A percentile compares a stretch with the other conserved stretches of the same genome.
These are phyloP conservation scores for Sebastes elongatus DNA, from an alignment of 2,797 vertebrate species.

Conservation along the genomic window DNA sequence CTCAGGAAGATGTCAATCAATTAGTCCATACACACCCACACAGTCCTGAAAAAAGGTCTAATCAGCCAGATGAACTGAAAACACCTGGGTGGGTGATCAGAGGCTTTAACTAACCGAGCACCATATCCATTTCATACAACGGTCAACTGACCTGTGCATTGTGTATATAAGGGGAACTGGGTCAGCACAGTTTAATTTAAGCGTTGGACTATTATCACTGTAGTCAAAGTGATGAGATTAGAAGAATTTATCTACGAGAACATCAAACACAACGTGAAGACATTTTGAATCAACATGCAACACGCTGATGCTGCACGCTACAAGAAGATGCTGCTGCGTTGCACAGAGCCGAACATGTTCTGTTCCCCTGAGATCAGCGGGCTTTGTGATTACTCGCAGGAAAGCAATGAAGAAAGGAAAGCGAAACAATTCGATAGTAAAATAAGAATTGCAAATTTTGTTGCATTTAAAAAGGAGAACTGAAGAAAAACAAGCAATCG, in stretches of 20 bases:
- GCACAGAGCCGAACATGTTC: conserved; percentile 1
- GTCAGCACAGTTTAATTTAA: not conserved
- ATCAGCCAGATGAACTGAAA: no score
- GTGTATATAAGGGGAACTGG: not conserved
- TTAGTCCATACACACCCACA: no score
- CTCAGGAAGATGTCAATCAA: no score
- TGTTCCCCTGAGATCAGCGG: not conserved
- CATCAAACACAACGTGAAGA: not conserved
- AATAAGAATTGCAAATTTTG: conserved; percentile 35
- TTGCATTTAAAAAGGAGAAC: not conserved
- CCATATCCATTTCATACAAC: not conserved
- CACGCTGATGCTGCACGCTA: not conserved
- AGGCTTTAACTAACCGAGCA: not conserved
- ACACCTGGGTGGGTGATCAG: no score
- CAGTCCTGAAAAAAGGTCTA: no score
- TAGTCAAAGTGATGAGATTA: not conserved
- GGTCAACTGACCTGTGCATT: not conserved
- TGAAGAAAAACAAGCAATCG: conserved; percentile 3
- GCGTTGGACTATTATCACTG: not conserved
- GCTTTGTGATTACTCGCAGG: conserved; percentile 9
- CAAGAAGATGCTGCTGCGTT: not conserved
- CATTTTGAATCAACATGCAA: not conserved
- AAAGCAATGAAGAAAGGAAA: not conserved
- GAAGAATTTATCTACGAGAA: not conserved
- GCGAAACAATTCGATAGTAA: not conserved